Percentiles rank a stretch among this genome's conserved stretches.
These are phyloP conservation scores for Ambastaia sidthimunki DNA, from an alignment of 2,797 vertebrate genomes.

Conservation along the genomic window DNA sequence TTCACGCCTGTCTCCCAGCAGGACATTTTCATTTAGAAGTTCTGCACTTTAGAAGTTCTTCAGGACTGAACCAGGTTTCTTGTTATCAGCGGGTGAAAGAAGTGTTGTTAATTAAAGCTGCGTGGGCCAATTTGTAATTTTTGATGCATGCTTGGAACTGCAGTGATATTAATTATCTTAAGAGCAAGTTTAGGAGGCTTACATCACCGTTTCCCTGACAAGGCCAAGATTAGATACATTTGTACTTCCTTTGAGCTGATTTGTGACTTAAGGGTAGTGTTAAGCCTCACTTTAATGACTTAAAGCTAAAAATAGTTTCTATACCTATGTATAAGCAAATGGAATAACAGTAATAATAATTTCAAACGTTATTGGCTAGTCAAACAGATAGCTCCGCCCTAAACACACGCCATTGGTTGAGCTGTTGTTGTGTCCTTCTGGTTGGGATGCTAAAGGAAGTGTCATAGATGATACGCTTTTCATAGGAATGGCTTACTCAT, in stretches of 20 bases:
- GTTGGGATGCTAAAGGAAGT: too few relatives aligned
- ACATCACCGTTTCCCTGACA: slow-evolving; percentile 11
- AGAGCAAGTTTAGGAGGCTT: slow-evolving; percentile 11
- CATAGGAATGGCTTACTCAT: too few relatives aligned
- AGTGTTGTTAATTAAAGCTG: neutral
- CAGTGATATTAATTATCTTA: slow-evolving; percentile 17
- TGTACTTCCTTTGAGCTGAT: neutral
- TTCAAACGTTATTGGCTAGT: too few relatives aligned
- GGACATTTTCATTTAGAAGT: neutral
- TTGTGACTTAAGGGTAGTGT: neutral
- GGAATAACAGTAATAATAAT: too few relatives aligned
- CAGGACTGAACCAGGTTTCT: neutral
- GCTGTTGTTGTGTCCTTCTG: too few relatives aligned
- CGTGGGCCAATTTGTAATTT: neutral
- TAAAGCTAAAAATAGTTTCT: neutral
- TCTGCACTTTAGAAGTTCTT: too few relatives aligned
- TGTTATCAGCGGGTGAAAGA: slow-evolving; percentile 2
- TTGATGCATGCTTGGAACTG: neutral
- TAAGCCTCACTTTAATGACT: neutral
- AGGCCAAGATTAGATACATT: neutral
- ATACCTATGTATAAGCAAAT: too few relatives aligned
- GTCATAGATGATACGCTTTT: too few relatives aligned
- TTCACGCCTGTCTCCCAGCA: neutral
- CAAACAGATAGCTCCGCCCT: too few relatives aligned
- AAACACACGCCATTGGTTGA: too few relatives aligned